Evolutionary conservation across 2,888 invertebrate genomes (phyloP).

Genomic region (Agrotis segetum): DNA sequence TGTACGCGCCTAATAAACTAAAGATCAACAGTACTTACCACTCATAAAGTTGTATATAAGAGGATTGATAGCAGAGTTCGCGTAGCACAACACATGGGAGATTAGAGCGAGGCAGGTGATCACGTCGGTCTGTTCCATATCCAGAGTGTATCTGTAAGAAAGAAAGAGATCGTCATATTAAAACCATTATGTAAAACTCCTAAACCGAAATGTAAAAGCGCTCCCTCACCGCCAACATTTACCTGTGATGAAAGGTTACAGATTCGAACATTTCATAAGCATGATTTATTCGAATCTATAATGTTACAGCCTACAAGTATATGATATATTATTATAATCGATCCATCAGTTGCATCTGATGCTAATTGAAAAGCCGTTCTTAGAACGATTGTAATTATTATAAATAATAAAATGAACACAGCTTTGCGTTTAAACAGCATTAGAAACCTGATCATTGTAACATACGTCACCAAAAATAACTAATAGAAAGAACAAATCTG

Average conservation of each 20-base stretch:
- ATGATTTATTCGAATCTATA: too few relatives aligned
- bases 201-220: too few relatives aligned
- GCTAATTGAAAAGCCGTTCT: neutral
- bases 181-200: too few relatives aligned
- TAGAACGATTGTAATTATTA: too few relatives aligned
- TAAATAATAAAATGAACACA: too few relatives aligned
- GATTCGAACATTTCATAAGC: too few relatives aligned
- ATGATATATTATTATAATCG: neutral
- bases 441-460: neutral
- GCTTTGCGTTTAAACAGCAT: neutral
- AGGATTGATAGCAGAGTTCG: slow-evolving; percentile 98
- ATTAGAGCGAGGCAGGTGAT: slow-evolving; percentile 93
- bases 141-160: slow-evolving; percentile 90
- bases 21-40: slow-evolving; percentile 91
- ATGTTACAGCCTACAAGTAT: neutral
- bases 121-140: slow-evolving; percentile 92
- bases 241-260: too few relatives aligned
- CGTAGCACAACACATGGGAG: slow-evolving; percentile 97
- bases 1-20: too few relatives aligned
- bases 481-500: slow-evolving; percentile 24
- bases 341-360: slow-evolving; percentile 23
- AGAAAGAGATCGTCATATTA: slow-evolving; percentile 8
- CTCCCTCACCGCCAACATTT: too few relatives aligned
- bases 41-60: slow-evolving; percentile 99
- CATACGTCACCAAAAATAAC: neutral